Evolutionary conservation across 2,113 vertebrate species (phyloP).

Genomic region (Ailurus styani): DNA sequence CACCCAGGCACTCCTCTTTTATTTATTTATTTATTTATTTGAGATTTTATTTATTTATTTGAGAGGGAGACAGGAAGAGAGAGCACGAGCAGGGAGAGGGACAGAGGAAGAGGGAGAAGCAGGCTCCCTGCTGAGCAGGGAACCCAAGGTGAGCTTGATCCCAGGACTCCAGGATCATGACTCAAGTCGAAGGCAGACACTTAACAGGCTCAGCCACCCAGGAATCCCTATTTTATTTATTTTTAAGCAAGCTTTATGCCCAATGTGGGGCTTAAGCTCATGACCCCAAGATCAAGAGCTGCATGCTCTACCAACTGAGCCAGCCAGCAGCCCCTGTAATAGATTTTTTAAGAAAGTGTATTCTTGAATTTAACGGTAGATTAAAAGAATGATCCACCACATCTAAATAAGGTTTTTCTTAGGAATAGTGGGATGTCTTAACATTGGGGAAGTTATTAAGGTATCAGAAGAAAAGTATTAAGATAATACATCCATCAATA

Average conservation of each 20-base stretch:
- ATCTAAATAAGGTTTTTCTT: background rate
- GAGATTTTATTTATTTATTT: too few species aligned
- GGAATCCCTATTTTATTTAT: background rate
- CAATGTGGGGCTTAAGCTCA: background rate
- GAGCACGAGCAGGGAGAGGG: too few species aligned
- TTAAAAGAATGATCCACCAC: background rate
- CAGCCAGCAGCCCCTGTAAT: background rate
- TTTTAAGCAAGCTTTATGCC: background rate
- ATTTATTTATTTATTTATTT: too few species aligned
- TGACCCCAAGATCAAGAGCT: background rate
- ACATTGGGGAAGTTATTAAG: background rate
- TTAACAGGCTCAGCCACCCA: background rate
- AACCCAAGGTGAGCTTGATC: too few species aligned
- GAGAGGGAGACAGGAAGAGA: too few species aligned
- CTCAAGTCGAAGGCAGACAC: too few species aligned
- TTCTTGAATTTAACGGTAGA: background rate
- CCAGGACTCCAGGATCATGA: too few species aligned
- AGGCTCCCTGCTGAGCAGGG: too few species aligned
- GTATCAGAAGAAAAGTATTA: background rate
- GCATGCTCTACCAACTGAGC: background rate
- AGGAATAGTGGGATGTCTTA: background rate
- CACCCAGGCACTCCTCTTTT: too few species aligned
- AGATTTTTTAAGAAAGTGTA: background rate
- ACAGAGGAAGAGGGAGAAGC: too few species aligned
- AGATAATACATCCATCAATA: background rate